Evolutionary conservation across 2,888 invertebrate species (phyloP), one percentile per base, ranked within the genome.

Genomic region (Hyalella azteca): DNA sequence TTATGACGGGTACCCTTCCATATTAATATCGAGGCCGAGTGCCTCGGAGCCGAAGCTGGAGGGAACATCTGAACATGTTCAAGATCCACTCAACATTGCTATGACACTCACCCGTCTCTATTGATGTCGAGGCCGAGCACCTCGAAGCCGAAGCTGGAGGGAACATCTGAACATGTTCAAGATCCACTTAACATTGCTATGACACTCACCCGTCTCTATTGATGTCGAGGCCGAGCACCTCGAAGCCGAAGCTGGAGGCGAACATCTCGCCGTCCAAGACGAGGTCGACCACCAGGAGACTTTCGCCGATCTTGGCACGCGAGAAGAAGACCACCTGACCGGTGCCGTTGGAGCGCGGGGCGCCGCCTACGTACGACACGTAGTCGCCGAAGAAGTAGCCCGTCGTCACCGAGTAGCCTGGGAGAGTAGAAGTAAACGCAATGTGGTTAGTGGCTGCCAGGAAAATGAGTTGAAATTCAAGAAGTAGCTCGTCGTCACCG

Each of bases 21-120:
- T 94, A 88, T 99, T 97, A n/a, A 98, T 90, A 89, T 99, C 98
- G 50, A 95, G 93, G 0, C 95, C 92, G 2, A 94, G 91, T 26
- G 99, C 89, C 88, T 96, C 95, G 87, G 97, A 97, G 26, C 99
- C 99, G 87, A 95, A 99, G 87, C 95, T 96, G 1, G 97, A 97
- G 2, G 95, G 86, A 98, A 95, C 88, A 95, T 94, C 87, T 96
- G n/a, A n/a, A n/a, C n/a, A n/a, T n/a, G n/a, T n/a, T n/a, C n/a
- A n/a, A n/a, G n/a, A n/a, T n/a, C n/a, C n/a, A n/a, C n/a, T n/a
- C n/a, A n/a, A n/a, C n/a, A n/a, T n/a, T n/a, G n/a, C n/a, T n/a
- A 26, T 54, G 7, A 73, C 77, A 88, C 90, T 89, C 89, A 95
- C 93, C 93, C 93, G 88, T 99, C 98, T 49, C 94, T 94, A 88